phyloP scores from a whole-genome alignment of 2,797 vertebrate species.

The Aeoliscus strigatus region DNA sequence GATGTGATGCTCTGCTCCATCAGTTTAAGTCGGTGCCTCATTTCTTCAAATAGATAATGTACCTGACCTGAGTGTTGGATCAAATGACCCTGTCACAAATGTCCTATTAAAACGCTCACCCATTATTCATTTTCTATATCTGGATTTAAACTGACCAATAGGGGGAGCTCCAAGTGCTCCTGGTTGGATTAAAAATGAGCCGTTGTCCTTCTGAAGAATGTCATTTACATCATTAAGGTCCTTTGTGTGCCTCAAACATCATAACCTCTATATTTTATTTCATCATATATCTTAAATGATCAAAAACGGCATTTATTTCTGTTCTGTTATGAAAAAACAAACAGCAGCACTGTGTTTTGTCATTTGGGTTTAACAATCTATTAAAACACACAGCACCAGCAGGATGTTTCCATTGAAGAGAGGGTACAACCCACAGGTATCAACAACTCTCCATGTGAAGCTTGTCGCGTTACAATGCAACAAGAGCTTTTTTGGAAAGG shows the following conservation, averaged over 20 bases:
- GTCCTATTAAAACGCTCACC: too few relatives aligned
- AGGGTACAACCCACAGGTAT: too few relatives aligned
- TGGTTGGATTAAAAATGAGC: constrained; percentile 13
- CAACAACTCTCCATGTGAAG: constrained; percentile 50
- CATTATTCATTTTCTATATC: too few relatives aligned
- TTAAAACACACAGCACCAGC: constrained; percentile 35
- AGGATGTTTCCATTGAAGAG: too few relatives aligned
- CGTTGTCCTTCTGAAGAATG: constrained; percentile 21
- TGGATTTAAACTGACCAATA: constrained; percentile 61
- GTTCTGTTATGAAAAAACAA: constrained; percentile 51
- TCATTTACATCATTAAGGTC: constrained; percentile 27
- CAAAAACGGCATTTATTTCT: too few relatives aligned
- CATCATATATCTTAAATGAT: too few relatives aligned
- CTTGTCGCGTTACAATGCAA: constrained; percentile 63
- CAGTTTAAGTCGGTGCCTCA: constrained; percentile 6
- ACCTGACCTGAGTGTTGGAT: constrained; percentile 15
- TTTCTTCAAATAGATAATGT: too few relatives aligned
- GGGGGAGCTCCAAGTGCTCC: constrained; percentile 65
- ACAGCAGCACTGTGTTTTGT: too few relatives aligned
- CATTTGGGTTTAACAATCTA: constrained; percentile 37
- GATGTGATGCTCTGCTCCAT: constrained; percentile 16
- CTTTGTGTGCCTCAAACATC: constrained; percentile 17
- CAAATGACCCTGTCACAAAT: too few relatives aligned
- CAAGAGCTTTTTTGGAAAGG: constrained; percentile 62
- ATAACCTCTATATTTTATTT: constrained; percentile 40